phyloP scores from a whole-genome alignment of 1,140 invertebrate species.

The Asbolus verrucosus region DNA sequence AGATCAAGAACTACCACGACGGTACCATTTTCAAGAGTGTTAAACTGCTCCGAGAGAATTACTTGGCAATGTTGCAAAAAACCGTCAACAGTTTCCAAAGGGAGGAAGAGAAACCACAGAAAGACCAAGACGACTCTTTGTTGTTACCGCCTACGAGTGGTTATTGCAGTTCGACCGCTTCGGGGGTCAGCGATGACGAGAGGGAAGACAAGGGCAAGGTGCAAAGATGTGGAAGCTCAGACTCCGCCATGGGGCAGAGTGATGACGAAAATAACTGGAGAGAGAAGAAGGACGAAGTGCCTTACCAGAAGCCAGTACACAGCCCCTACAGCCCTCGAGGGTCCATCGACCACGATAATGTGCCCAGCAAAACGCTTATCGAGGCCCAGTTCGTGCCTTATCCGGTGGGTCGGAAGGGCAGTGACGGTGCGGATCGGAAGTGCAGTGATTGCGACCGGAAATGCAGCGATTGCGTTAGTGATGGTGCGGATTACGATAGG shows the following conservation, averaged over 20 bases:
- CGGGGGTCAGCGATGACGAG: slow-evolving; percentile 61
- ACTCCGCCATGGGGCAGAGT: slow-evolving; percentile 69
- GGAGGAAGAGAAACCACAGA: slow-evolving; percentile 12
- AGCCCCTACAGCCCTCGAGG: slow-evolving; percentile 56
- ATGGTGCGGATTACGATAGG: slow-evolving; percentile 53
- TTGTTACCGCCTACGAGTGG: slow-evolving; percentile 58
- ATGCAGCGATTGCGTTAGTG: slow-evolving; percentile 60
- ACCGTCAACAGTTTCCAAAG: slow-evolving; percentile 41
- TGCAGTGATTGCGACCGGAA: slow-evolving; percentile 62
- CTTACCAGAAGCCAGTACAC: background rate
- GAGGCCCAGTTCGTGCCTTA: slow-evolving; percentile 60
- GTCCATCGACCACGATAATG: slow-evolving; percentile 59
- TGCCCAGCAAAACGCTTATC: slow-evolving; percentile 61
- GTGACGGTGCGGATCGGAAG: slow-evolving; percentile 61
- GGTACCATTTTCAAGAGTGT: slow-evolving; percentile 58
- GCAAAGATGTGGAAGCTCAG: slow-evolving; percentile 67
- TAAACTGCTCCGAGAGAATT: slow-evolving; percentile 57
- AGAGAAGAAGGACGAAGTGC: slow-evolving; percentile 44
- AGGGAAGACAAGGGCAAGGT: slow-evolving; percentile 53
- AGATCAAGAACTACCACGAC: slow-evolving; percentile 43
- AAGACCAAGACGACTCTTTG: slow-evolving; percentile 43
- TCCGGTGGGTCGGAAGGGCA: slow-evolving; percentile 59
- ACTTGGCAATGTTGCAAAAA: slow-evolving; percentile 57
- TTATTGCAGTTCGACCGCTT: too few relatives aligned
- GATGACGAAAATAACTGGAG: slow-evolving; percentile 66